phyloP scores from a whole-genome alignment of 2,113 vertebrate species.

The Galbula dea region DNA sequence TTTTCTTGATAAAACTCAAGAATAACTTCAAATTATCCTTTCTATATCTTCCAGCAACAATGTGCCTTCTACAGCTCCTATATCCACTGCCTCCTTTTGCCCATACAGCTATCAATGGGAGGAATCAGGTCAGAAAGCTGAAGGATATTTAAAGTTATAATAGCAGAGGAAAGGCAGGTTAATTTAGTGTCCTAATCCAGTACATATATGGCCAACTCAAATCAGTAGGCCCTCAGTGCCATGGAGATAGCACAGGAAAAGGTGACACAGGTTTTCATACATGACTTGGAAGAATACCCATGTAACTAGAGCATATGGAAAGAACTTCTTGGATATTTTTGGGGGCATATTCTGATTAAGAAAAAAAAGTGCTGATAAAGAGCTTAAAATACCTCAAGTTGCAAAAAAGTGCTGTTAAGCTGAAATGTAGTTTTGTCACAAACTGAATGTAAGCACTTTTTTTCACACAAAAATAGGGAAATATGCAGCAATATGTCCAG shows the following conservation, averaged over 20 bases:
- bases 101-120: neutral
- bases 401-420: neutral
- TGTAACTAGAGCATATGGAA: neutral
- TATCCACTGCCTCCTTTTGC: neutral
- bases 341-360: neutral
- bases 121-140: neutral
- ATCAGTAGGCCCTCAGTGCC: neutral
- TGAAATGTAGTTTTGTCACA: slow-evolving; percentile 17
- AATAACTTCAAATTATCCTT: neutral
- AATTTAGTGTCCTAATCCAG: neutral
- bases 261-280: neutral
- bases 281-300: neutral
- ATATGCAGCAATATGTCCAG: neutral
- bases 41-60: neutral
- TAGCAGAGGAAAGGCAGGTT: neutral
- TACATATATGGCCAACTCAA: neutral
- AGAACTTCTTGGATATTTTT: neutral
- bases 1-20: neutral
- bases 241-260: neutral
- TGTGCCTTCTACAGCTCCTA: neutral
- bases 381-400: neutral
- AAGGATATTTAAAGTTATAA: neutral
- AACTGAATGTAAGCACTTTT: slow-evolving; percentile 35
- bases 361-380: neutral
- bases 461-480: neutral